Percentiles rank a stretch among this genome's conserved stretches.
These are phyloP conservation scores for Manis pentadactyla DNA, from an alignment of 2,797 vertebrate species.

Conservation along the genomic window DNA sequence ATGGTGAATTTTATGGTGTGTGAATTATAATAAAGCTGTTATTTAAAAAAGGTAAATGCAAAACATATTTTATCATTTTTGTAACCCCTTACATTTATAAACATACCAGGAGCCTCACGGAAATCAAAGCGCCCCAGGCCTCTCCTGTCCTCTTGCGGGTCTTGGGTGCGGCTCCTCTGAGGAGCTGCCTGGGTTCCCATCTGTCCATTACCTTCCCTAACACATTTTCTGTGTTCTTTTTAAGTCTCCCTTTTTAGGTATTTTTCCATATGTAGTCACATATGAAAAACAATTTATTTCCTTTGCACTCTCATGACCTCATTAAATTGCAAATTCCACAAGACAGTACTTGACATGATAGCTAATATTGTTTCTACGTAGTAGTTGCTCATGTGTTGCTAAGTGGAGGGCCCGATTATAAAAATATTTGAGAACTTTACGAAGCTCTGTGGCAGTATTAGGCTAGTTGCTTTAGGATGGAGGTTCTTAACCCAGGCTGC, in stretches of 20 bases:
- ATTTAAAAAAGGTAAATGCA: neutral
- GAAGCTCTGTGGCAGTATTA: neutral
- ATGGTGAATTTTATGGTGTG: neutral
- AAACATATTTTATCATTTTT: neutral
- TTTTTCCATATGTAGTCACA: neutral
- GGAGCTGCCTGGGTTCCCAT: rapidly evolving
- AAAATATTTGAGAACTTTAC: neutral
- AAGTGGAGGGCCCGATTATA: neutral
- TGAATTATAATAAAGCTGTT: neutral
- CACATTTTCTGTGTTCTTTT: neutral
- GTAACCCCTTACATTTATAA: neutral
- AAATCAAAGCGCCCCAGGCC: neutral
- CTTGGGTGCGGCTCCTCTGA: rapidly evolving
- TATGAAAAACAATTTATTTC: neutral
- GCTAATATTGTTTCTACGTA: neutral
- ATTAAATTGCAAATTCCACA: neutral
- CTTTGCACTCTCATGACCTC: slow-evolving; percentile 18
- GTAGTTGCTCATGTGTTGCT: neutral
- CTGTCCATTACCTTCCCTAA: neutral
- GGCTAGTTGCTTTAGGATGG: neutral
- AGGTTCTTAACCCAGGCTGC: neutral
- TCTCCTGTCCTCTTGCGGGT: neutral
- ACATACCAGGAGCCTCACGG: neutral
- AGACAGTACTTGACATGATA: neutral
- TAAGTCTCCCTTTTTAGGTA: neutral